Conservation (phyloP, 2,888 invertebrate genomes). For the Cactoblastis cactorum region DNA sequence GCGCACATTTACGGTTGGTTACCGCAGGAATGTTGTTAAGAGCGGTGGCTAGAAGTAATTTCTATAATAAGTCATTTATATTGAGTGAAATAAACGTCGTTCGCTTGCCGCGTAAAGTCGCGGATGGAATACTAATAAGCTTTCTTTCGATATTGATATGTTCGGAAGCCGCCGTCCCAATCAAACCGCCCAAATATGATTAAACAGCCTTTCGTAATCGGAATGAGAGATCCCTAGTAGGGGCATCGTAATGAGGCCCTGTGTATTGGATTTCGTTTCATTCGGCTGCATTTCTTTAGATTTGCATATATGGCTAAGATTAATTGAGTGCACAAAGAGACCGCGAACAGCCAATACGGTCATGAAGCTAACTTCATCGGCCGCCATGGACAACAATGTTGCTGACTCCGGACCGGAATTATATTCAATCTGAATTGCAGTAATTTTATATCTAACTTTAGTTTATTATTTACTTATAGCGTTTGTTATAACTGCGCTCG, state of each 20-base stretch:
- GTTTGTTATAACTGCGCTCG: too few relatives aligned
- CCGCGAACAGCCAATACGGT: not conserved
- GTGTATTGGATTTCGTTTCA: slow-evolving; percentile 2
- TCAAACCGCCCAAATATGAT: slow-evolving; percentile 58
- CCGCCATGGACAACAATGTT: not conserved
- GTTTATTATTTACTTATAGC: too few relatives aligned
- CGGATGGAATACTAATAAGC: slow-evolving; percentile 56
- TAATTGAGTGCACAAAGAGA: not conserved
- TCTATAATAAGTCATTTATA: slow-evolving; percentile 39
- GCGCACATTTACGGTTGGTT: not conserved
- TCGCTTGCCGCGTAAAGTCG: slow-evolving; percentile 40
- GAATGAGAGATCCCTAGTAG: slow-evolving; percentile 21
- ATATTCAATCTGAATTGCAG: too few relatives aligned
- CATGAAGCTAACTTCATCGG: not conserved
- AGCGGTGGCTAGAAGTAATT: slow-evolving; percentile 40
- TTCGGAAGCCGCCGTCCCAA: slow-evolving; percentile 46
- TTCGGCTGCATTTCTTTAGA: slow-evolving; percentile 3
- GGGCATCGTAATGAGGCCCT: slow-evolving; percentile 19
- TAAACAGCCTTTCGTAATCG: slow-evolving; percentile 33
- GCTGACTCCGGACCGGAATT: not conserved
- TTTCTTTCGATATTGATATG: slow-evolving; percentile 47
- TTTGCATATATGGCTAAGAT: slow-evolving; percentile 4
- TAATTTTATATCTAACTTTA: too few relatives aligned
- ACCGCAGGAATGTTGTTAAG: slow-evolving; percentile 20
- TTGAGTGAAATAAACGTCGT: slow-evolving; percentile 36